Percentiles rank a stretch among this genome's conserved stretches.
These are phyloP conservation scores for Dipodomys ordii DNA, from an alignment of 2,113 vertebrate genomes.

Conservation along the genomic window DNA sequence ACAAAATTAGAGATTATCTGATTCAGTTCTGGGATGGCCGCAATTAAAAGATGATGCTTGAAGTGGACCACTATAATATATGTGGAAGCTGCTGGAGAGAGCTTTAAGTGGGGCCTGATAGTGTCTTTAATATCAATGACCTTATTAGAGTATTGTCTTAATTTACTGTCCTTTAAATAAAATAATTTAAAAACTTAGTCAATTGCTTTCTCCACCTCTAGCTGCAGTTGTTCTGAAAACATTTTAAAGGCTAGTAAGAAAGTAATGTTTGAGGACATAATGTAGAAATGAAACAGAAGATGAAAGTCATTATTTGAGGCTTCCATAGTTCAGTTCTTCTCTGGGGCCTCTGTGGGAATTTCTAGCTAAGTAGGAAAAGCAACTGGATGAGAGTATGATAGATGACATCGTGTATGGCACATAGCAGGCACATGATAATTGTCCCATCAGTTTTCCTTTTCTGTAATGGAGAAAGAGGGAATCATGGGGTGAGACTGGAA, in stretches of 20 bases:
- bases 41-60: not conserved
- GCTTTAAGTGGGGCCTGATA: not conserved
- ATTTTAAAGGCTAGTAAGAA: not conserved
- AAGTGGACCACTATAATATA: not conserved
- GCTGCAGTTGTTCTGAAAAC: not conserved
- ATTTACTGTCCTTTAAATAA: constrained; percentile 34
- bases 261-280: not conserved
- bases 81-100: not conserved
- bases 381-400: not conserved
- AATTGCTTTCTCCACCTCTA: not conserved
- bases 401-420: not conserved
- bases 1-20: not conserved
- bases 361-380: not conserved
- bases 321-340: not conserved
- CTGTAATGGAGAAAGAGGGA: not conserved
- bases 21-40: not conserved
- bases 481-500: not conserved
- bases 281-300: not conserved
- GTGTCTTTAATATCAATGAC: constrained; percentile 10
- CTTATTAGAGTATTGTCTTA: not conserved
- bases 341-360: not conserved
- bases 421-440: not conserved
- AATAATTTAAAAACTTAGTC: not conserved
- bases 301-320: not conserved
- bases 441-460: not conserved